A percentile compares a stretch with the other conserved stretches of the same genome.
Evolutionary conservation across 2,888 invertebrate genomes (phyloP).

Genomic region (Drosophila pseudotalamancana): DNA sequence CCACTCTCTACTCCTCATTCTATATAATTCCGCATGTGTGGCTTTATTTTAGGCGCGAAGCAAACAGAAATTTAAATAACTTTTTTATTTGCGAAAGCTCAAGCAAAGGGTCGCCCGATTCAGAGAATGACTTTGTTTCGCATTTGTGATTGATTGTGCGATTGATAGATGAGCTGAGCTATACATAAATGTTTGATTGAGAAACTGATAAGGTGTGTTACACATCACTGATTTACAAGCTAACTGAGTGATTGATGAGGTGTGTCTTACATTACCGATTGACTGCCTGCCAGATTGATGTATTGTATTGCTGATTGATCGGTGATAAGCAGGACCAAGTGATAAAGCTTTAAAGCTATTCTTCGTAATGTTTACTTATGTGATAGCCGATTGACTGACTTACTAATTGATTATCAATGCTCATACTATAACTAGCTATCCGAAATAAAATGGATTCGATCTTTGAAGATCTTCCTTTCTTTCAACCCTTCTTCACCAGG

Average conservation of each 20-base stretch:
- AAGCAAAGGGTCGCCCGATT: neutral
- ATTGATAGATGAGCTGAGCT: neutral
- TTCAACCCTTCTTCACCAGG: no score
- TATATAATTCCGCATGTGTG: constrained; percentile 45
- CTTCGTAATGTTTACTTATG: no score
- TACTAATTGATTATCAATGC: neutral
- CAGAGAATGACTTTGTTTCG: no score
- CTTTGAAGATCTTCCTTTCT: neutral
- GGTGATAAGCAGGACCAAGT: no score
- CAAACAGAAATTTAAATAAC: constrained; percentile 72
- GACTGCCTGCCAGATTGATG: no score
- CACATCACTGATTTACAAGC: no score
- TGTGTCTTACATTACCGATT: no score
- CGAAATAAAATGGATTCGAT: neutral
- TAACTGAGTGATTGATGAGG: no score
- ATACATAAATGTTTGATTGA: no score
- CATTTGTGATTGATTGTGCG: neutral
- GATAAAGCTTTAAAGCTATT: no score
- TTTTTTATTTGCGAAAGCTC: constrained; percentile 48
- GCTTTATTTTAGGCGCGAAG: constrained; percentile 43
- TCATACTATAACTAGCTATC: neutral
- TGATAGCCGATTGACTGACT: neutral
- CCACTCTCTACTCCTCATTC: neutral
- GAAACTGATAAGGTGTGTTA: no score
- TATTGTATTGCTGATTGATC: no score